Conservation (phyloP, 2,888 invertebrate genomes). For the Argynnis bischoffii region DNA sequence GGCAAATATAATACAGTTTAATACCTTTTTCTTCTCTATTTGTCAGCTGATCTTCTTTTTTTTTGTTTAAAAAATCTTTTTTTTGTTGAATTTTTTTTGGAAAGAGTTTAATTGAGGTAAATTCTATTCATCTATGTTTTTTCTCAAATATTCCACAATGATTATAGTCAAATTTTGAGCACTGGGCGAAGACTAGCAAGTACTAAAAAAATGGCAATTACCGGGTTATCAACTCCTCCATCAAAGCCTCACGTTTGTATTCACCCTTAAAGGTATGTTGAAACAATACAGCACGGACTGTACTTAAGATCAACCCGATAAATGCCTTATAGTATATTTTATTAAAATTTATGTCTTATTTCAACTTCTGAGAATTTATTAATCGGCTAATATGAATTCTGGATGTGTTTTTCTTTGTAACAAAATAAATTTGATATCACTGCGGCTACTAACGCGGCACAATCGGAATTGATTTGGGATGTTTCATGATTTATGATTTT, state of each 20-base stretch:
- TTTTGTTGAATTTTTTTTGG: too few species aligned
- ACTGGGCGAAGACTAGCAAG: too few species aligned
- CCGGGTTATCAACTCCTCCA: neutral
- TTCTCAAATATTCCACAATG: too few species aligned
- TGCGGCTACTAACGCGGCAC: conserved; percentile 36
- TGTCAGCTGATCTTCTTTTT: too few species aligned
- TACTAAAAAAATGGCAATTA: too few species aligned
- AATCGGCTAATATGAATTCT: conserved; percentile 80
- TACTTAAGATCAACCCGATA: conserved; percentile 72
- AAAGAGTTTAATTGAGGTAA: too few species aligned
- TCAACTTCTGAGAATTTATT: conserved; percentile 76
- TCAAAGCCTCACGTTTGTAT: conserved; percentile 9
- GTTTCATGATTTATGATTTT: conserved; percentile 20
- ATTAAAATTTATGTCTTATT: conserved; percentile 81
- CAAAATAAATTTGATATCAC: conserved; percentile 61
- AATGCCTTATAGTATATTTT: conserved; percentile 70
- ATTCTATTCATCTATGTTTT: too few species aligned
- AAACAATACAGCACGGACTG: conserved; percentile 60
- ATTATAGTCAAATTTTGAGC: too few species aligned
- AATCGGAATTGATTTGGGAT: conserved; percentile 31
- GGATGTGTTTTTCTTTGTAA: conserved; percentile 59
- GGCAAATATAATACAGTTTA: too few species aligned
- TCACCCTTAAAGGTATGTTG: conserved; percentile 44
- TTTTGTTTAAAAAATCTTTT: too few species aligned
- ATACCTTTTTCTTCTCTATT: too few species aligned